Base-by-base conservation (phyloP, 2,888 invertebrate genomes). In the Gonocerus acuteangulatus region DNA sequence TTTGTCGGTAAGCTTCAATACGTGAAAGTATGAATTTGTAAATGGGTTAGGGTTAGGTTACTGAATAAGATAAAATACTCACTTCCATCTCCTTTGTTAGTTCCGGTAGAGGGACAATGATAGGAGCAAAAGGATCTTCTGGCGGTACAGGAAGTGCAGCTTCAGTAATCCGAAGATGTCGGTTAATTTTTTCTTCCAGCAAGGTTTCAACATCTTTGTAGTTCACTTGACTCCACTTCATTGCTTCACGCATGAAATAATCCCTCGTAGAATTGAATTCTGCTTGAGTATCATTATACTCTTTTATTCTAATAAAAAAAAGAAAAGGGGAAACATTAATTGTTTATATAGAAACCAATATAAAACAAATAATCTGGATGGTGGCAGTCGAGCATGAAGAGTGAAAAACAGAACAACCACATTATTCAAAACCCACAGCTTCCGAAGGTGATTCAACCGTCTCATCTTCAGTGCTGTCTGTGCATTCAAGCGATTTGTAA, bases 31-130 rank as follows among this genome's bases (percentile, higher is more conserved):
- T n/a, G n/a, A n/a, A n/a, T n/a, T n/a, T n/a, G n/a, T n/a, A n/a
- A n/a, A n/a, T n/a, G n/a, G n/a, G n/a, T n/a, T n/a, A n/a, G n/a
- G n/a, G n/a, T n/a, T n/a, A n/a, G n/a, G n/a, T n/a, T n/a, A n/a
- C n/a, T n/a, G n/a, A n/a, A n/a, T n/a, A n/a, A n/a, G n/a, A 47
- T 18, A 15, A 49, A 13, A 23, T 2, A n/a, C n/a, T 56, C 70
- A 75, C 74, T 63, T 82, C 77, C 72, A 89, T 86, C 27, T 84
- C 83, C 0, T 79, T 76, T 0, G 85, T 85, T n/a, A 91, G 73
- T 56, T 81, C 79, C 0, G 85, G 82, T 39, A 86, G 73, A 66
- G 75, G 73, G 16, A 15, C n/a, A 36, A 51, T 51, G 18, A 51
- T 51, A 13, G 56, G 56, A 71, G 83, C 66, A 79, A 69, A 68